phyloP scores from a whole-genome alignment of 1,140 invertebrate species.

The Rhizoglyphus robini region DNA sequence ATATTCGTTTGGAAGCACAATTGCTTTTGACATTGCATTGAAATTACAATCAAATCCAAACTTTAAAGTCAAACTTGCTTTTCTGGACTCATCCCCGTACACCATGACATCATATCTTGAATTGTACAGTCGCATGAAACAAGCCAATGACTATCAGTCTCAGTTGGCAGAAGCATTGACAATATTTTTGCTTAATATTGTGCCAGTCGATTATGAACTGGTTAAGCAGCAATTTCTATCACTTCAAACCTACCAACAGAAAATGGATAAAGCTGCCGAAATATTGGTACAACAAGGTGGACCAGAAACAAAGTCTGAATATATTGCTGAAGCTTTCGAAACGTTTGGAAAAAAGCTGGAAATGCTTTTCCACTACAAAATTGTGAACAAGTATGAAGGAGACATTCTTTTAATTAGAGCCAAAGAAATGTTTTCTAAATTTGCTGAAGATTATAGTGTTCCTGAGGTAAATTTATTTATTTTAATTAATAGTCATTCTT shows the following conservation, averaged over 20 bases:
- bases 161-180: constrained; percentile 56
- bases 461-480: constrained; percentile 49
- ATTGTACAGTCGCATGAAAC: constrained; percentile 45
- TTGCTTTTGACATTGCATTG: constrained; percentile 82
- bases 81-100: constrained; percentile 79
- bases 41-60: constrained; percentile 56
- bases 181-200: constrained; percentile 65
- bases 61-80: constrained; percentile 38
- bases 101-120: constrained; percentile 50
- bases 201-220: constrained; percentile 52
- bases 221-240: constrained; percentile 43
- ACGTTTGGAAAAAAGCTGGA: constrained; percentile 62
- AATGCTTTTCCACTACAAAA: constrained; percentile 54
- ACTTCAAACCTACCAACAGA: constrained; percentile 32
- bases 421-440: constrained; percentile 45
- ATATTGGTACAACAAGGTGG: constrained; percentile 32
- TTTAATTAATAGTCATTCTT: not conserved
- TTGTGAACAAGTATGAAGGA: constrained; percentile 48
- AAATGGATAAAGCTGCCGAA: constrained; percentile 32
- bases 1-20: constrained; percentile 82
- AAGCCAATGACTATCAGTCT: constrained; percentile 14
- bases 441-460: constrained; percentile 65
- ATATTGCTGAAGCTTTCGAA: constrained; percentile 48
- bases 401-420: constrained; percentile 62
- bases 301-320: constrained; percentile 30